phyloP scores from a whole-genome alignment of 2,113 vertebrate species.

The Lophotis ruficrista region DNA sequence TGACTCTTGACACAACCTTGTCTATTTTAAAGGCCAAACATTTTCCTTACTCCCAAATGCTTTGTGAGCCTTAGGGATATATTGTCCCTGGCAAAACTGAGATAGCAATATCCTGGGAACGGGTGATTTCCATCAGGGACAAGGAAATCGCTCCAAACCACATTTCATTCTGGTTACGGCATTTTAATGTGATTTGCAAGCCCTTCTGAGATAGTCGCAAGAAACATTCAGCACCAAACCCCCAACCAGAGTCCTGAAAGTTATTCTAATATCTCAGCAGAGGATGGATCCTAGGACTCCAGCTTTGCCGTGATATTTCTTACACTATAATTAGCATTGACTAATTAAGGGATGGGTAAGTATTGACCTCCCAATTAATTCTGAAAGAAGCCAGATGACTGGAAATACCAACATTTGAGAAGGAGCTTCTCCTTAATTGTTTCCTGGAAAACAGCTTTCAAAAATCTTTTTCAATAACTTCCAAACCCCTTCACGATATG shows the following conservation, averaged over 20 bases:
- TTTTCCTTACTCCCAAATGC: conserved; percentile 46
- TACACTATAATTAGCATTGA: conserved; percentile 4
- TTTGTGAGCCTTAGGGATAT: conserved; percentile 53
- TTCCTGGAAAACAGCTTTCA: conserved; percentile 30
- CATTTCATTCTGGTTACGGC: conserved; percentile 55
- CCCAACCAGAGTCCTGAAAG: not conserved
- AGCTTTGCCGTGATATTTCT: not conserved
- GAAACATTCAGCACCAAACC: not conserved
- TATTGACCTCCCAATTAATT: conserved; percentile 38
- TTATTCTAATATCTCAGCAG: not conserved
- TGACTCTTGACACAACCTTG: conserved; percentile 54
- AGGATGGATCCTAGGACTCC: not conserved
- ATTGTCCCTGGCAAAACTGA: conserved; percentile 53
- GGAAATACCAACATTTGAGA: conserved; percentile 11
- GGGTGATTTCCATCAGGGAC: conserved; percentile 50
- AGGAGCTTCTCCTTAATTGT: not conserved
- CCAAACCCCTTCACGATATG: not conserved
- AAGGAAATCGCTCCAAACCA: conserved; percentile 57
- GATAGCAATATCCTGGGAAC: conserved; percentile 56
- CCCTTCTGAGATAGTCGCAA: not conserved
- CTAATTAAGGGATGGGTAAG: conserved; percentile 42
- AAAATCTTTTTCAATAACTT: conserved; percentile 4
- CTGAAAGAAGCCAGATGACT: not conserved
- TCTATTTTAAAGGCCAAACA: conserved; percentile 54
- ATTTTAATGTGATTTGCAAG: conserved; percentile 53